phyloP scores from a whole-genome alignment of 2,113 vertebrate species.

The Greenwoodochromis staneri region DNA sequence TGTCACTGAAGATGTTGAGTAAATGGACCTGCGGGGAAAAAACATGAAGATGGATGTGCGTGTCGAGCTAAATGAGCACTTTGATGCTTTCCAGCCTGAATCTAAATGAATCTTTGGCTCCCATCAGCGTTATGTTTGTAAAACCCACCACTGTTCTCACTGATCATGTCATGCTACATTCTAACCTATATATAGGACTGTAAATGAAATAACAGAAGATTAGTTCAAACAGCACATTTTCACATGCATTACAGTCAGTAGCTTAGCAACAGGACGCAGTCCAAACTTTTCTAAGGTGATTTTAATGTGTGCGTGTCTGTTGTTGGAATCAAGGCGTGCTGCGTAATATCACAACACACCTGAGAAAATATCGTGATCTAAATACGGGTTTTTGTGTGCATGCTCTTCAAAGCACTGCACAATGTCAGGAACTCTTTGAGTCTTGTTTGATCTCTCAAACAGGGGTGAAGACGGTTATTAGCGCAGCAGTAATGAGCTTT shows the following conservation, averaged over 20 bases:
- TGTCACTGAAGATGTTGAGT: background rate
- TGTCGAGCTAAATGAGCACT: background rate
- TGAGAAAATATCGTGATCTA: background rate
- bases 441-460: slow-evolving; percentile 19
- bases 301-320: background rate
- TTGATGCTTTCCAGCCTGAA: background rate
- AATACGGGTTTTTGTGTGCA: background rate
- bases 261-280: slow-evolving; percentile 42
- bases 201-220: background rate
- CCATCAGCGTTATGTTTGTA: background rate
- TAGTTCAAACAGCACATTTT: background rate
- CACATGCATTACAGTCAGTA: background rate
- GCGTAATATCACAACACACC: background rate
- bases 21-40: background rate
- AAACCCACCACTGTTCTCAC: background rate
- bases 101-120: background rate
- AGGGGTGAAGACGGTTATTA: background rate
- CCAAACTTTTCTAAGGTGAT: background rate
- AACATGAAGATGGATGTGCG: background rate
- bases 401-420: background rate
- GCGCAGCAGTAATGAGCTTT: slow-evolving; percentile 17
- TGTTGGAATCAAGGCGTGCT: background rate
- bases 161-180: background rate
- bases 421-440: background rate
- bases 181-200: background rate